phyloP scores from a whole-genome alignment of 1,140 invertebrate species.

The Neotoxoptera formosana region DNA sequence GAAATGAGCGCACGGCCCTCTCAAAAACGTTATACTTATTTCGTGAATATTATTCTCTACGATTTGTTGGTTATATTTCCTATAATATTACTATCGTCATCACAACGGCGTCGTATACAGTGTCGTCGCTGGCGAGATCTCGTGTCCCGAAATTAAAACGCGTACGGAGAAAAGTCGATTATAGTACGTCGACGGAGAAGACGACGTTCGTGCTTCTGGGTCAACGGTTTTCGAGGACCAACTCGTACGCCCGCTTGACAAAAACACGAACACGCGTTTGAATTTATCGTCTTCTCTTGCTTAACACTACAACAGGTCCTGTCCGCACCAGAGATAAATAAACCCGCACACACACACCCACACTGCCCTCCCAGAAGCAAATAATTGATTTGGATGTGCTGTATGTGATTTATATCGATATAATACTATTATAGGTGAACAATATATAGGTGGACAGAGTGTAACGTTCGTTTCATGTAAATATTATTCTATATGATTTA shows the following conservation, averaged over 20 bases:
- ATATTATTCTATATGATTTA: not conserved
- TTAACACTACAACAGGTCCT: not conserved
- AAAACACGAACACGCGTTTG: not conserved
- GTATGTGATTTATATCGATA: too few relatives aligned
- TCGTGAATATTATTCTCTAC: too few relatives aligned
- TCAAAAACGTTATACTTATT: too few relatives aligned
- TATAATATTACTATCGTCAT: too few relatives aligned
- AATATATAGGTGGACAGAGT: not conserved
- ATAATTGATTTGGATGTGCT: not conserved
- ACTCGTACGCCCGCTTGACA: not conserved
- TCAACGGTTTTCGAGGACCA: not conserved
- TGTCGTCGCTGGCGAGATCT: not conserved
- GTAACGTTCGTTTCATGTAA: not conserved
- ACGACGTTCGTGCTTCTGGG: not conserved
- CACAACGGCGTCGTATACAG: too few relatives aligned
- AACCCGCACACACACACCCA: not conserved
- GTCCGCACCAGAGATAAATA: not conserved
- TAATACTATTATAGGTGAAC: not conserved
- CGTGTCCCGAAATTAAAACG: not conserved
- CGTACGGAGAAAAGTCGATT: not conserved
- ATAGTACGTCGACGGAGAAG: not conserved
- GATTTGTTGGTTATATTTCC: too few relatives aligned
- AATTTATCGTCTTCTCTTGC: not conserved
- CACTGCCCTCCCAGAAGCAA: not conserved
- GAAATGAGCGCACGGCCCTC: too few relatives aligned